Evolutionary conservation across 2,888 invertebrate species (phyloP).

Genomic region (Tetranychus piercei): DNA sequence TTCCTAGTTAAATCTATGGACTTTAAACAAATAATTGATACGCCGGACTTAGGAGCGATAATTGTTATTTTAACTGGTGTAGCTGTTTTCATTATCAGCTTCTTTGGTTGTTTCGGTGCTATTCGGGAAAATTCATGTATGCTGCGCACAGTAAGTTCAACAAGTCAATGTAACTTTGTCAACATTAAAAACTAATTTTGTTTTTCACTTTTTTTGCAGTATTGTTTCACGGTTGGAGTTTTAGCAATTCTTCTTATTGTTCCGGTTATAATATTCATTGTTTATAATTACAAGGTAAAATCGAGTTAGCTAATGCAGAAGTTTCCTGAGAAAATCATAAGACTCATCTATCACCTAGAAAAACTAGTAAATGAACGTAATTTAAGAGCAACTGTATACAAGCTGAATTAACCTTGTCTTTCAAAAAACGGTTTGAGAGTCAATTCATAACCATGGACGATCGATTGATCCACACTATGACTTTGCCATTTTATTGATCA

Average conservation of each 20-base stretch:
- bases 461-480: background rate
- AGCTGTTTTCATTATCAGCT: background rate
- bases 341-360: no score
- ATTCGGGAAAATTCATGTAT: conserved; percentile 4
- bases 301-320: no score
- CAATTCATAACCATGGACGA: background rate
- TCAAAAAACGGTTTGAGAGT: background rate
- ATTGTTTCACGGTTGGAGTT: background rate
- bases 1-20: background rate
- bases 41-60: background rate
- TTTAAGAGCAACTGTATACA: background rate
- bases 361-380: no score
- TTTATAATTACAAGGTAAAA: background rate
- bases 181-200: background rate
- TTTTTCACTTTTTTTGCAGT: background rate
- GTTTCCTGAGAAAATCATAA: no score
- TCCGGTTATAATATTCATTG: background rate
- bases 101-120: conserved; percentile 12
- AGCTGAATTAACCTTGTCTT: background rate
- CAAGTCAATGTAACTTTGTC: background rate
- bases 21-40: conserved; percentile 1
- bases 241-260: background rate
- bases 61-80: conserved; percentile 2
- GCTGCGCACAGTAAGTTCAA: background rate
- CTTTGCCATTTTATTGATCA: background rate